Evolutionary conservation across 2,113 vertebrate species (phyloP).

Genomic region (mouse (Mus musculus)): DNA sequence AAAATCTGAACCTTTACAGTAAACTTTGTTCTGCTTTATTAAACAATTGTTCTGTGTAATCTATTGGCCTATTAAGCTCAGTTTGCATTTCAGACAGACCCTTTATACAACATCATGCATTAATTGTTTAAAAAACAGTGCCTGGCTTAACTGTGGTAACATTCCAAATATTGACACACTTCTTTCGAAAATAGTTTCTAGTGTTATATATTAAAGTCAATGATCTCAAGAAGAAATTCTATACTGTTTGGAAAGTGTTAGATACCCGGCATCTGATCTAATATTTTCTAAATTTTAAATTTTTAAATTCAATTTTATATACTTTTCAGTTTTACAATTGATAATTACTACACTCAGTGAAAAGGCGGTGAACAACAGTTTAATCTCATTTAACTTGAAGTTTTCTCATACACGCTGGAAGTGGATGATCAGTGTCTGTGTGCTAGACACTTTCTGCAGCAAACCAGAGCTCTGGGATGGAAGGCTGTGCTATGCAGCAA

Average conservation of each 20-base stretch:
- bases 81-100: background rate
- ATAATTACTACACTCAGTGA: background rate
- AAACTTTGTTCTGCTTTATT: background rate
- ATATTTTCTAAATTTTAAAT: background rate
- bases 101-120: background rate
- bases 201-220: background rate
- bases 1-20: conserved; percentile 20
- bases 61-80: background rate
- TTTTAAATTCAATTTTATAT: background rate
- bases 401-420: background rate
- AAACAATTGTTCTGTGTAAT: background rate
- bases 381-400: background rate
- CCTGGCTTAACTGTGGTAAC: background rate
- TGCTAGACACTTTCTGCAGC: background rate
- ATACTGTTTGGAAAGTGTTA: background rate
- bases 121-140: conserved; percentile 31
- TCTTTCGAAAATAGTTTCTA: background rate
- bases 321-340: background rate
- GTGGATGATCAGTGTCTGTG: background rate
- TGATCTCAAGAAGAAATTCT: background rate
- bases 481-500: background rate
- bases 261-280: background rate
- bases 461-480: background rate
- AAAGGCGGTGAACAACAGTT: background rate
- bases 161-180: background rate